These are phyloP conservation scores for Nemotelus nigrinus DNA, from an alignment of 2,888 invertebrate genomes.

Conservation along the genomic window DNA sequence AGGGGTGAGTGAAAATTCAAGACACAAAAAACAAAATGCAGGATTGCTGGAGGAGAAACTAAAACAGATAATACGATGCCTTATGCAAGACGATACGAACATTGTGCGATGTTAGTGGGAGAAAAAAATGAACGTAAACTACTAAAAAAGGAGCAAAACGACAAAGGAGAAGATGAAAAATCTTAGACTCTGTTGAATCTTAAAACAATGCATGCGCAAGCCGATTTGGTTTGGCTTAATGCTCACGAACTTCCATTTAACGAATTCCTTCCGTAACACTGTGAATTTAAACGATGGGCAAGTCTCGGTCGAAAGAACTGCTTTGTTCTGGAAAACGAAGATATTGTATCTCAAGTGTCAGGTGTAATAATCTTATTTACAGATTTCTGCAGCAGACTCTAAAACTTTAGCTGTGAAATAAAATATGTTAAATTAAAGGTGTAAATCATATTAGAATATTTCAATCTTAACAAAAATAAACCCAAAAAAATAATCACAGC, in stretches of 20 bases:
- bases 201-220: slow-evolving; percentile 49
- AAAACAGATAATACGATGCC: slow-evolving; percentile 31
- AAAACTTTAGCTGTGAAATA: too few species aligned
- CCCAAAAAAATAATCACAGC: too few species aligned
- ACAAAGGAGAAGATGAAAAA: slow-evolving; percentile 2
- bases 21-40: slow-evolving; percentile 13
- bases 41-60: not conserved
- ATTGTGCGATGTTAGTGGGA: not conserved
- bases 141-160: slow-evolving; percentile 8
- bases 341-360: too few species aligned
- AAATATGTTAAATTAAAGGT: too few species aligned
- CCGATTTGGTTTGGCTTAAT: slow-evolving; percentile 49
- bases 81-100: slow-evolving; percentile 28
- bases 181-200: slow-evolving; percentile 42
- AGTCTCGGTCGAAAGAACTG: too few species aligned
- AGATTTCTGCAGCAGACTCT: too few species aligned
- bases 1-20: slow-evolving; percentile 34
- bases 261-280: slow-evolving; percentile 47
- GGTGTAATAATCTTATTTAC: too few species aligned
- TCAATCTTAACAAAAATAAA: too few species aligned
- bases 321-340: too few species aligned
- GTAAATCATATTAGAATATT: too few species aligned
- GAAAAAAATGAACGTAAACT: not conserved
- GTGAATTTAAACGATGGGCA: not conserved
- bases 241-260: slow-evolving; percentile 51